A percentile compares a stretch with the other conserved stretches of the same genome.
phyloP scores from a whole-genome alignment of 2,797 vertebrate genomes.

The Semotilus atromaculatus region DNA sequence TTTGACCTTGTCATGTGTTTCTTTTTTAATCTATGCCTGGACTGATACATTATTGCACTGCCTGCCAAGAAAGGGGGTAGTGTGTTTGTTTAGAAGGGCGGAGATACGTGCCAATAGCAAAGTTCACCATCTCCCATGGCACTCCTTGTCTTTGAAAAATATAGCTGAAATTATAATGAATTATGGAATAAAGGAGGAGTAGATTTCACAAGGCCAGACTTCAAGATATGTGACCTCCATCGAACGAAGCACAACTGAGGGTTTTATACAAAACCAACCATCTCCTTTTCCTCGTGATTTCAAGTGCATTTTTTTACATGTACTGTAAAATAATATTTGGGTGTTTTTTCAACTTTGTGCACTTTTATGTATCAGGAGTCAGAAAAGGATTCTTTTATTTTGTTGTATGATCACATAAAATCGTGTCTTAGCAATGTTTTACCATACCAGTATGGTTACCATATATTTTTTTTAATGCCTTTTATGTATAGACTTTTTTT shows the following conservation, averaged over 20 bases:
- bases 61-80: conserved; percentile 53
- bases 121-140: conserved; percentile 43
- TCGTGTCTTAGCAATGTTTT: not conserved
- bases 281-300: not conserved
- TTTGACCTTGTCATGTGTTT: conserved; percentile 59
- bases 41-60: conserved; percentile 56
- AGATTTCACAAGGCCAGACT: conserved; percentile 46
- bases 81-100: conserved; percentile 49
- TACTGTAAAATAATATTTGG: not conserved
- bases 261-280: not conserved
- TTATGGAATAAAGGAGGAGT: conserved; percentile 31
- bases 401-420: not conserved
- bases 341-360: not conserved
- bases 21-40: conserved; percentile 56
- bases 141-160: conserved; percentile 47
- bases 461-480: not conserved
- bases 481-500: not conserved
- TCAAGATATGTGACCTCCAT: conserved; percentile 59
- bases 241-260: conserved; percentile 25
- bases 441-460: not conserved
- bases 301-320: not conserved
- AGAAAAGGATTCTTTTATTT: not conserved
- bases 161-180: conserved; percentile 45
- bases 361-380: not conserved
- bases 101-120: conserved; percentile 41